Base-by-base conservation (phyloP, 2,888 invertebrate species). In the Lagria hirta region DNA sequence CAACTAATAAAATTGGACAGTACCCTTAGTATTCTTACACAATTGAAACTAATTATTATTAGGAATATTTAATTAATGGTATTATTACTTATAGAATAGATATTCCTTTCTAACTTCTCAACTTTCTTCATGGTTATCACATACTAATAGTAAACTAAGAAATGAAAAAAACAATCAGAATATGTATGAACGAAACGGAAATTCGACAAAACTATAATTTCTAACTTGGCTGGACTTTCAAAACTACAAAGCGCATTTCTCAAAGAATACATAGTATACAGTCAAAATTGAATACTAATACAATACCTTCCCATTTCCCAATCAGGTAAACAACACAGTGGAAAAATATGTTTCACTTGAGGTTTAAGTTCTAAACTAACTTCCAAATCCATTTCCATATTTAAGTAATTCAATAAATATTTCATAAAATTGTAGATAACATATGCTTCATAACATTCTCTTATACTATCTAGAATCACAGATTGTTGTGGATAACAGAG, bases 401-500 rank as follows among this genome's bases (percentile, higher is more conserved):
- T 87, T 34, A 97, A 76, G 71, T 92, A 97, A 68, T 91, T 92
- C 47, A 96, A 74, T 56, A 97, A 76, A 69, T 89, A 97, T 64
- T 88, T 88, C 93, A 96, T 94, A 67, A 97, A 97, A 75, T 95
- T 96, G 71, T 97, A 96, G 62, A 97, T 96, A 2, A 96, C 96
- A 75, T 95, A 97, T 1, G 95, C 96, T 74, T 97, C 97, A 67
- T 96, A 97, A 68, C 95, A 96, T 75, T 97, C 96, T 68, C 96
- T 78, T 34, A 91, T 71, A 57, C 92, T 91, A 71, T 97, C 95
- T 64, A 95, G 82, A 68, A 95, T 96, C 54, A 97, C 92, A 22
- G 93, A 89, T 59, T 86, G 84, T 54, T 84, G 79, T 1, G 93
- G 92, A 68, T 89, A 93, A 34, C 87, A 77, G 48, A 97, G 73